Evolutionary conservation across 2,113 vertebrate genomes (phyloP).

Genomic region (Cyphotilapia sp.): DNA sequence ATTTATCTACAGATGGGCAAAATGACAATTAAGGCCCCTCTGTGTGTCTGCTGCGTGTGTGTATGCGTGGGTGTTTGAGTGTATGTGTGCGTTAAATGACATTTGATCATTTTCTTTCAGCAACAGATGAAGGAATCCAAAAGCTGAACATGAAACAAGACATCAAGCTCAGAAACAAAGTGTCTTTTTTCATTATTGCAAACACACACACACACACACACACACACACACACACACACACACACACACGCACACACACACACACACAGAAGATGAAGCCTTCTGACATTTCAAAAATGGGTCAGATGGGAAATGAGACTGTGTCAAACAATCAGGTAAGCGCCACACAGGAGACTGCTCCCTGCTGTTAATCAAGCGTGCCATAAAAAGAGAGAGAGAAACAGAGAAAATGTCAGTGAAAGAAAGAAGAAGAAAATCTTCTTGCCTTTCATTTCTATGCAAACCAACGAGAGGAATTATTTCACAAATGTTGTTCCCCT

Average conservation of each 20-base stretch:
- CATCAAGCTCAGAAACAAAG: neutral
- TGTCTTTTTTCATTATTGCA: neutral
- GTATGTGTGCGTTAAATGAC: neutral
- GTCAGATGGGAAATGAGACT: constrained; percentile 49
- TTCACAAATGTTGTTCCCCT: neutral
- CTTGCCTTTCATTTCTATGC: neutral
- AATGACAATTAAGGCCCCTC: constrained; percentile 28
- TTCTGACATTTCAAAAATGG: constrained; percentile 46
- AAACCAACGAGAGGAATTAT: neutral
- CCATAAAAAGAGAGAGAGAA: neutral
- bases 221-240: neutral
- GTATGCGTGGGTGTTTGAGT: neutral
- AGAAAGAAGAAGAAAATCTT: neutral
- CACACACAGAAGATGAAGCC: neutral
- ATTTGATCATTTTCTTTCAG: constrained; percentile 28
- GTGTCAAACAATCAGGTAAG: constrained; percentile 39
- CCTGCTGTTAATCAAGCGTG: constrained; percentile 33
- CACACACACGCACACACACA: neutral
- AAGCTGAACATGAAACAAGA: constrained; percentile 1
- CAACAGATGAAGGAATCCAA: neutral
- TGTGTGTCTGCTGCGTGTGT: neutral
- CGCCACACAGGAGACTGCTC: constrained; percentile 13
- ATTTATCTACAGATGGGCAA: constrained; percentile 42
- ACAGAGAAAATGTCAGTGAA: neutral
- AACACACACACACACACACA: neutral